phyloP scores from a whole-genome alignment of 2,797 vertebrate genomes.

The Echeneis naucrates region DNA sequence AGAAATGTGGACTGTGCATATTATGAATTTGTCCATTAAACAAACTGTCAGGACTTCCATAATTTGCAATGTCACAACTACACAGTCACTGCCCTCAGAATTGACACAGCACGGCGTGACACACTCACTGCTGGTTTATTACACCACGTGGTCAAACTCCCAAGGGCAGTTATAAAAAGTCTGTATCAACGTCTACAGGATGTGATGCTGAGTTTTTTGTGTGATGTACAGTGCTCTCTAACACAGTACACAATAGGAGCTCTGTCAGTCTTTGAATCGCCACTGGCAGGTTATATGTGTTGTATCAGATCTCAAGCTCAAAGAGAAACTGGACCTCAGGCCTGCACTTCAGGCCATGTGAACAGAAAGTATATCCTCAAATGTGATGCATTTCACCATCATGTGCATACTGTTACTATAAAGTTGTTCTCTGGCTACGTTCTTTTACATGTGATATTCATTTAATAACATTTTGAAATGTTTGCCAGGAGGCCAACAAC shows the following conservation, averaged over 20 bases:
- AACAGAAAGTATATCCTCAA: slow-evolving; percentile 38
- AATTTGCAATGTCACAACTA: too few relatives aligned
- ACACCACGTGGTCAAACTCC: too few relatives aligned
- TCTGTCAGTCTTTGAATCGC: slow-evolving; percentile 25
- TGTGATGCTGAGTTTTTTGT: slow-evolving; percentile 13
- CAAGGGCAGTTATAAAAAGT: neutral
- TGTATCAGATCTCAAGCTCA: slow-evolving; percentile 50
- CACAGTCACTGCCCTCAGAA: too few relatives aligned
- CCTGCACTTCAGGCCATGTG: slow-evolving; percentile 15
- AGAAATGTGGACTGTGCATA: too few relatives aligned
- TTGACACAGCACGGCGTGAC: too few relatives aligned
- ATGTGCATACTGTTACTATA: slow-evolving; percentile 21
- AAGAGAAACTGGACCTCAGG: slow-evolving; percentile 44
- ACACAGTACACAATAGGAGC: slow-evolving; percentile 17
- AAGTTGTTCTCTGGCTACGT: slow-evolving; percentile 32
- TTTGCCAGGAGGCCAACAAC: slow-evolving; percentile 15
- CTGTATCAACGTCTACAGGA: slow-evolving; percentile 8
- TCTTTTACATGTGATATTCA: slow-evolving; percentile 33
- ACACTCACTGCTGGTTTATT: too few relatives aligned
- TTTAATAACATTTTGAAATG: slow-evolving; percentile 29
- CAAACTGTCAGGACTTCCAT: too few relatives aligned
- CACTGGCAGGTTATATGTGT: slow-evolving; percentile 14
- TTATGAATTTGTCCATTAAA: too few relatives aligned
- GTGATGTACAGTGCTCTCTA: slow-evolving; percentile 9
- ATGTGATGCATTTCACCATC: slow-evolving; percentile 23